Evolutionary conservation across 2,113 vertebrate species (phyloP).

Genomic region (Turnix velox): DNA sequence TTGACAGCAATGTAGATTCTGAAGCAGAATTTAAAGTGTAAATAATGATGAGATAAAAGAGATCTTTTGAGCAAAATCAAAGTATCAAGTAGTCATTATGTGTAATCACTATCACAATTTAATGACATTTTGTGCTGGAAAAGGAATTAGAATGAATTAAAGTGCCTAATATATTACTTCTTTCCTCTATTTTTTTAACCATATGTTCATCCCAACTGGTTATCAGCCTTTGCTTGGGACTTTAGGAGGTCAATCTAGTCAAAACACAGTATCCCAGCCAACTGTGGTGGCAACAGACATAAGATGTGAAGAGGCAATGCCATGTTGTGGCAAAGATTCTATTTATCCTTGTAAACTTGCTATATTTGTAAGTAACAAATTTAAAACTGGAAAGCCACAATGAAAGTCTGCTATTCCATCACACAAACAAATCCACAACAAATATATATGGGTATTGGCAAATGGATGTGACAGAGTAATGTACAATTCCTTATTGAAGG

Average conservation of each 20-base stretch:
- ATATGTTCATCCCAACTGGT: not conserved
- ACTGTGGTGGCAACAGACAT: not conserved
- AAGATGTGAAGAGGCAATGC: not conserved
- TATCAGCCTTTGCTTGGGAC: not conserved
- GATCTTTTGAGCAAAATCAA: conserved; percentile 62
- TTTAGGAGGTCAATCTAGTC: not conserved
- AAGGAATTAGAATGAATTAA: conserved; percentile 1
- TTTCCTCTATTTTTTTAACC: not conserved
- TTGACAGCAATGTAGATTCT: conserved; percentile 46
- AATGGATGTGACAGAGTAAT: not conserved
- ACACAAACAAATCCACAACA: not conserved
- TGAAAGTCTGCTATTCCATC: not conserved
- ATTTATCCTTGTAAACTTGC: not conserved
- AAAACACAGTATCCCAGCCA: not conserved
- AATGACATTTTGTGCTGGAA: conserved; percentile 45
- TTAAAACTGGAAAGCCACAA: not conserved
- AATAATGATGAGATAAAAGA: conserved; percentile 63
- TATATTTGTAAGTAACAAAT: not conserved
- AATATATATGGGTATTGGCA: not conserved
- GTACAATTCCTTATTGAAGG: not conserved
- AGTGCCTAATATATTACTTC: not conserved
- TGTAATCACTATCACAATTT: conserved; percentile 59
- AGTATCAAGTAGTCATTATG: conserved; percentile 65
- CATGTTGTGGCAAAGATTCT: not conserved
- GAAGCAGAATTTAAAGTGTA: conserved; percentile 48